Base-by-base conservation (phyloP, 2,888 invertebrate species). In the Lutraria lutraria region DNA sequence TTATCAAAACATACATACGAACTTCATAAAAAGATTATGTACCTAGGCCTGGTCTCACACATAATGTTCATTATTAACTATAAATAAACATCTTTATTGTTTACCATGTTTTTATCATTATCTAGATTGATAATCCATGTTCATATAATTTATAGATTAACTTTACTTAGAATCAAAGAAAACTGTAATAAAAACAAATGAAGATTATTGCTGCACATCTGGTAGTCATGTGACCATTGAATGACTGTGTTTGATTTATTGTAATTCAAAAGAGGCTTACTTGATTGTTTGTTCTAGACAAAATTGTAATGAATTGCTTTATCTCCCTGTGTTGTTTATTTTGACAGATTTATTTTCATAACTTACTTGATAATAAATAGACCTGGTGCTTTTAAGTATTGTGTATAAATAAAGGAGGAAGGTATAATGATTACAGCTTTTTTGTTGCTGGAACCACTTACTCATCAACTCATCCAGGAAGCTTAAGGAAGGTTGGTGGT, bases 181-280 rank as follows among this genome's bases (percentile, higher is more conserved):
- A 25, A 12, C n/a, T 68, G 25, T 68, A 25, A 68, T 68, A n/a
- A n/a, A 68, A 12, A 68, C 25, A 13, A 68, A 68, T 68, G 63
- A 68, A 68, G 25, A 68, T 25, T 43, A 1, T 68, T 16, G 31
- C 34, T 31, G 15, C 21, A 43, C 63, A 63, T 68, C 31, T 83
- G 68, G 34, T 43, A 68, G 83, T 83, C 68, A 83, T 68, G n/a
- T 83, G 83, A 43, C 52, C 8, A 25, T 13, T 83, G 63, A 83
- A 52, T 12, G 29, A 25, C 21, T 68, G 56, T 83, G 68, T 68
- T 68, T 83, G 63, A 68, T 83, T 63, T 68, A 68, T 68, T 68
- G 63, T 25, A 68, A 68, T 25, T 68, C n/a, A 68, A 68, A 56
- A 68, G 63, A 25, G 63, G 63, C n/a, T 25, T 13, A 25, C 25